Base-by-base conservation (phyloP, 2,113 vertebrate species). In the Boleophthalmus pectinirostris region DNA sequence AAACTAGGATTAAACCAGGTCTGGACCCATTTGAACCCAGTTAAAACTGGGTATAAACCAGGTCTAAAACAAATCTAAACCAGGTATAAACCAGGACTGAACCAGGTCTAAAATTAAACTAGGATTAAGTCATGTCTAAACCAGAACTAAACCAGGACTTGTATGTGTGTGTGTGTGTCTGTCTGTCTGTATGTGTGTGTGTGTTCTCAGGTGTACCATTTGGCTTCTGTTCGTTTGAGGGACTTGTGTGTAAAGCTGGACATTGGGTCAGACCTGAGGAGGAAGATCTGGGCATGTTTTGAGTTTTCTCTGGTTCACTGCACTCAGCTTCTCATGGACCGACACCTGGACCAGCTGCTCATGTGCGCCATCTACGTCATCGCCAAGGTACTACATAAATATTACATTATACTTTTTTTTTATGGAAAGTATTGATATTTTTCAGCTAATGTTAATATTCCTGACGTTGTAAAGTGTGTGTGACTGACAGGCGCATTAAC, bases 231-330 rank as follows among this genome's bases (percentile, higher is more conserved):
- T 74, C 96, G 97, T 24, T 83, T 98, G 83, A 91, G 96, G 21
- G 96, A 98, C 61, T 91, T 99, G 8, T 98, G 97, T 79, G 66
- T 94, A n/a, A 97, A 96, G 46, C 69, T 98, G 88, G 97, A 98
- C 78, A 93, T 98, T 82, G 94, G 95, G 5, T 89, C 93, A 3
- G 96, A 98, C 38, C 80, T 98, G 78, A 91, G 96, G 80, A 94
- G 94, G 79, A 99, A 97, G 89, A 97, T 98, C 73, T 99, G 97
- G 97, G 98, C 97, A 0, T 96, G 96, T 70, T 98, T 99, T 61
- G 96, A 98, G 61, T 95, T 94, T 85, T 97, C 96, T 0, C 74
- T 99, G 90, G 95, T 99, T 67, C 94, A 98, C 71, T 97, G 95
- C 84, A 89, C 93, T 53, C 95, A 97, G 38, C 90, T 99, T 24